phyloP scores from a whole-genome alignment of 2,113 vertebrate species.

The Oryzias celebensis region DNA sequence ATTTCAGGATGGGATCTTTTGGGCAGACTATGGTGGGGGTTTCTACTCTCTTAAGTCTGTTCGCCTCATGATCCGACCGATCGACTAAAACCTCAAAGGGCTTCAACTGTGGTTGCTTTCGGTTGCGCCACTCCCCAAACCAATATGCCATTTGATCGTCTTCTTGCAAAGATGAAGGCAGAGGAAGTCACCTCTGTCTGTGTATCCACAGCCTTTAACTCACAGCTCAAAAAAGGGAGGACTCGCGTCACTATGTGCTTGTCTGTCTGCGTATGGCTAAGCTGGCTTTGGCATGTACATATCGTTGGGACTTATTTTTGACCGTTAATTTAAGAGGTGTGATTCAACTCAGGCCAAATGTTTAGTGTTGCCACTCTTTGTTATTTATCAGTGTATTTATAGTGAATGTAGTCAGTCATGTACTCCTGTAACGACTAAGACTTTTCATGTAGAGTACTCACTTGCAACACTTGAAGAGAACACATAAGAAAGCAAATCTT shows the following conservation, averaged over 20 bases:
- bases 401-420: constrained; percentile 57
- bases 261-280: constrained; percentile 43
- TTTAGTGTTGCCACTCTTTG: constrained; percentile 52
- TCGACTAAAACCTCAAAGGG: constrained; percentile 77
- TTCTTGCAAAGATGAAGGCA: constrained; percentile 16
- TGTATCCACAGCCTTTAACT: constrained; percentile 10
- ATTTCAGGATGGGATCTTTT: constrained; percentile 96
- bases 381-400: constrained; percentile 82
- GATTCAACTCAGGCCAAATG: constrained; percentile 67
- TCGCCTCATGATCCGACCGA: constrained; percentile 94
- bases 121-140: background rate
- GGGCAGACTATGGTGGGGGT: constrained; percentile 96
- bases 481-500: background rate
- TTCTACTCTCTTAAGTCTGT: constrained; percentile 93
- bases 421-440: constrained; percentile 42
- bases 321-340: constrained; percentile 75
- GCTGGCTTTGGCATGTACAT: constrained; percentile 73
- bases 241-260: constrained; percentile 35
- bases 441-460: constrained; percentile 22
- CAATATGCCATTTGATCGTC: constrained; percentile 8
- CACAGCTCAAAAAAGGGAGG: constrained; percentile 22
- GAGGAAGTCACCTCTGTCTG: constrained; percentile 15
- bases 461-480: constrained; percentile 29
- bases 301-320: constrained; percentile 64
- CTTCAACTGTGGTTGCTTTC: background rate